Evolutionary conservation across 1,140 invertebrate species (phyloP).

Genomic region (Diuraphis noxia): DNA sequence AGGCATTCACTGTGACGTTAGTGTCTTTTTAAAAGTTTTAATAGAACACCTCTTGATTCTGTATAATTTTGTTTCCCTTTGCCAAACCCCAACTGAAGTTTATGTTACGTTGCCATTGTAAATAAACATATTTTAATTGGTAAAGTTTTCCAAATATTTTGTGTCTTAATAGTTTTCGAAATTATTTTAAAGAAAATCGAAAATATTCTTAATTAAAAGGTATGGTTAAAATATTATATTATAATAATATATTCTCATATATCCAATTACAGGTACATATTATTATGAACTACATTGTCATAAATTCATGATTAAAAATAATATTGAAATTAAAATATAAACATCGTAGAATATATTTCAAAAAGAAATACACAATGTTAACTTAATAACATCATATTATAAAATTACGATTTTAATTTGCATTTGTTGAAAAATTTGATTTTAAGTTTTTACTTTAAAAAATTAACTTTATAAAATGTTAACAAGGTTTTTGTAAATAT

Average conservation of each 20-base stretch:
- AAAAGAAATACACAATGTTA: background rate
- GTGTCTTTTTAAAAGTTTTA: background rate
- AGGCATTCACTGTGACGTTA: background rate
- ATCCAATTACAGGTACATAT: background rate
- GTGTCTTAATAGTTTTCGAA: background rate
- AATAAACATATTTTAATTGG: background rate
- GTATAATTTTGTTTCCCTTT: background rate
- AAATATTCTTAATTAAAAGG: background rate
- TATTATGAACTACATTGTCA: background rate
- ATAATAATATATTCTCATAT: background rate
- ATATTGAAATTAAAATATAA: background rate
- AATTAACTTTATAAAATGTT: too few relatives aligned
- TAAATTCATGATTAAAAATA: background rate
- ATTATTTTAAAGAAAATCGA: background rate
- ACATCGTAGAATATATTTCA: background rate
- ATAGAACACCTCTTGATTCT: background rate
- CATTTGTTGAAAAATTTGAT: too few relatives aligned
- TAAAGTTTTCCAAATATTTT: background rate
- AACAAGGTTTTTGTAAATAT: too few relatives aligned
- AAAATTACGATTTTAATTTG: too few relatives aligned
- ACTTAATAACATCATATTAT: background rate
- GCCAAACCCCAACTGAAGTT: background rate
- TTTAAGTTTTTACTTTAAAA: too few relatives aligned
- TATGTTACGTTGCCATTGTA: background rate
- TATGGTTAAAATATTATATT: background rate